Evolutionary conservation across 2,797 vertebrate species (phyloP).

Genomic region (Yasuhikotakia modesta): DNA sequence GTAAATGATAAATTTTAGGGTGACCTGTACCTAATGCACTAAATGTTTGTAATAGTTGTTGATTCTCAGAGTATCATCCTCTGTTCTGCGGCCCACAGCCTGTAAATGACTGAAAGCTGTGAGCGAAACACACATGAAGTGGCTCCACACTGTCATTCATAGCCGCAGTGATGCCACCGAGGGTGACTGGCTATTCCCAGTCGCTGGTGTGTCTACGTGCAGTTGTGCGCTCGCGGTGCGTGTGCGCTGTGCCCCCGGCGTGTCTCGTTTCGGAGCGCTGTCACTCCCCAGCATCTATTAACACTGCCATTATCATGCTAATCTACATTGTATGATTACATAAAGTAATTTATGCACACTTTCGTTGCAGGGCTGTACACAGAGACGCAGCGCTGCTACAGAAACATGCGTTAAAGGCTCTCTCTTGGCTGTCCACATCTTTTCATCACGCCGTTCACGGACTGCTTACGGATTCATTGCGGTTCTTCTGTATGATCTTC

Average conservation of each 20-base stretch:
- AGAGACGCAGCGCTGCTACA: constrained; percentile 78
- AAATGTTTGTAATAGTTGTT: constrained; percentile 73
- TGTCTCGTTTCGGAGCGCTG: constrained; percentile 97
- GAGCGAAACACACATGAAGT: constrained; percentile 75
- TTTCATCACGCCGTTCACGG: constrained; percentile 17
- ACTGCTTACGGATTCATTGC: background rate
- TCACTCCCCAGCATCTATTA: constrained; percentile 77
- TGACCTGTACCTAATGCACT: constrained; percentile 61
- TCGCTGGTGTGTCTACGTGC: constrained; percentile 61
- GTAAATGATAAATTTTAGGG: background rate
- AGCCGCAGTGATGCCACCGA: constrained; percentile 77
- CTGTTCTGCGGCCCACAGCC: constrained; percentile 75
- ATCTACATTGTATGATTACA: constrained; percentile 99
- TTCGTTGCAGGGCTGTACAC: constrained; percentile 86
- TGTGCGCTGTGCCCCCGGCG: constrained; percentile 83
- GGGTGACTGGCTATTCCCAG: constrained; percentile 79
- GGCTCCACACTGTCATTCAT: constrained; percentile 81
- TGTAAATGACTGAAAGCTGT: constrained; percentile 76
- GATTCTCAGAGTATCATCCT: constrained; percentile 77
- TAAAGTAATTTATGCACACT: constrained; percentile 98
- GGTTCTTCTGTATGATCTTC: constrained; percentile 4
- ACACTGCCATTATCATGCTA: constrained; percentile 92
- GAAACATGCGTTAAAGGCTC: constrained; percentile 69
- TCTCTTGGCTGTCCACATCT: constrained; percentile 17
- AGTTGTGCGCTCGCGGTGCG: constrained; percentile 50